Base-by-base conservation (phyloP, 2,888 invertebrate species). In the Agrotis puta region DNA sequence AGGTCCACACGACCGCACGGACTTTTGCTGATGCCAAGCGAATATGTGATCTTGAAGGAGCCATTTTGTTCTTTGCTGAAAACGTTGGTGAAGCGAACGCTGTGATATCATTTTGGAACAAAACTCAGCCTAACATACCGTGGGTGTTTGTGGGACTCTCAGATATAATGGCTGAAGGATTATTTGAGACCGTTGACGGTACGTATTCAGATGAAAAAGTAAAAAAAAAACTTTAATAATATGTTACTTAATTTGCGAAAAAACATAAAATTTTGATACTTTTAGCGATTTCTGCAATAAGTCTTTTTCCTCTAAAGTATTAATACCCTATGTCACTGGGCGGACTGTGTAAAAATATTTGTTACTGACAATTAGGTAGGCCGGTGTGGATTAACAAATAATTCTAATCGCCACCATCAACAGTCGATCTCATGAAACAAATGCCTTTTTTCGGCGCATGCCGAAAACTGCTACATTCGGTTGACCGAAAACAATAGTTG, bases 11-110 rank as follows among this genome's bases (percentile, higher is more conserved):
- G 0, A 63, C 90, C n/a, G 88, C 86, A 7, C 90, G 85, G 70
- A 86, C 80, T 13, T 94, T 93, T 93, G 64, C 82, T 14, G 89
- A 92, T 2, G 94, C 94, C 0, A 92, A 90, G 74, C 85, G 74
- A 11, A 81, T 76, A 16, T 94, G 94, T 72, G 85, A 81, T 1
- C 48, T 84, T 45, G 94, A 94, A 84, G 93, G 93, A 0, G 91
- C 92, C 2, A 81, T 74, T 14, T 74, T 95, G 2, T 93, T 92
- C 74, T 93, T 91, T 47, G 92, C 95, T 3, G 88, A 91, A 20
- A 86, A 93, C 56, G 74, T 87, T 2, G 74, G 75, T 0, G 95
- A 95, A 66, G 90, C 88, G 0, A 62, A 87, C 4, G 79, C 81
- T 2, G 88, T 93, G 0, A 64, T 90, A 0, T 63, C 74, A 0